Evolutionary conservation across 2,888 invertebrate species (phyloP), one percentile per base, ranked within the genome.

Genomic region (Timema podura): DNA sequence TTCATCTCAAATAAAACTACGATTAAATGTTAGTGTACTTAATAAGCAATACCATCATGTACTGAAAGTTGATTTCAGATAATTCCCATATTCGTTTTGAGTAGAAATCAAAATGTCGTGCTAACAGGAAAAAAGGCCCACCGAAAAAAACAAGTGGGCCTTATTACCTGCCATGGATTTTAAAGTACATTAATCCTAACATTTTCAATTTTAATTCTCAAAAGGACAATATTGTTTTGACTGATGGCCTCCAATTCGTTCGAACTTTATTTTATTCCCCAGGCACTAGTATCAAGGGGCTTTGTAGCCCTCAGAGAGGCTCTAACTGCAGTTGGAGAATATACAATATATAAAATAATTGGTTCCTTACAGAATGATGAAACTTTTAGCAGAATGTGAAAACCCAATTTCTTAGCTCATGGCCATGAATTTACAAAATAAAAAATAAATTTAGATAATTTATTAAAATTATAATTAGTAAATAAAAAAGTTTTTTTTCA

Each of bases 51-150:
- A 57, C 57, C 8, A 57, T 30, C 57, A 57, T n/a, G 5, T 13
- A 11, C 15, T 5, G 57, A 57, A 5, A 57, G 15, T n/a, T n/a
- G n/a, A 7, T 54, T 54, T 54, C n/a, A 54, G 11, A 54, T 54
- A 15, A 54, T 13, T 54, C 54, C 57, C n/a, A 15, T 57, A 8
- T 13, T 57, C 30, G 5, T 15, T 57, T 57, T 2, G 8, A 13
- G 30, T 9, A 11, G 8, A 57, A 57, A n/a, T 57, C 15, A 57
- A n/a, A n/a, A 57, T 13, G 13, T 57, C 57, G 5, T 57, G 57
- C 9, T 11, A 57, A 57, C 57, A 57, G 57, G n/a, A n/a, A 57
- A 57, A 13, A 57, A 57, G 57, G 57, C 13, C 57, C 8, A 57
- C 6, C n/a, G 5, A 57, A n/a, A n/a, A n/a, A n/a, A 0, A 5